These are phyloP conservation scores for Ornithoptera alexandrae DNA, from an alignment of 2,888 invertebrate species.

Conservation along the genomic window DNA sequence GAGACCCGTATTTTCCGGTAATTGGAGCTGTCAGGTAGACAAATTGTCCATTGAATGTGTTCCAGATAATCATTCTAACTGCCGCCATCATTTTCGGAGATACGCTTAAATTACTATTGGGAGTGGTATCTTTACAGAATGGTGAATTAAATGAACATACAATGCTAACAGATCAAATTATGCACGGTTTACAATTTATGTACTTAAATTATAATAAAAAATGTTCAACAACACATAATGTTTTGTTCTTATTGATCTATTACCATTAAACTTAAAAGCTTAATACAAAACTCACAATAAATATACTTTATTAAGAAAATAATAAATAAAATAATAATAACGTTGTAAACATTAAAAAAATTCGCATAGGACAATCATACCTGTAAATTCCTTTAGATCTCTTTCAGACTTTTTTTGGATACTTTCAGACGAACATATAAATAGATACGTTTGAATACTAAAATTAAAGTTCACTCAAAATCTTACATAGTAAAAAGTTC, in stretches of 20 bases:
- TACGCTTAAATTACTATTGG: conserved; percentile 58
- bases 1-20: conserved; percentile 63
- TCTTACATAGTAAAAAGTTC: too few species aligned
- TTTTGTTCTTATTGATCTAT: not conserved
- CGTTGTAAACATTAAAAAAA: too few species aligned
- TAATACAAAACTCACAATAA: too few species aligned
- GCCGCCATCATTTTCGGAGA: conserved; percentile 63
- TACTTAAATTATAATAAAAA: not conserved
- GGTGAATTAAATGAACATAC: not conserved
- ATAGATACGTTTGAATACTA: too few species aligned
- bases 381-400: too few species aligned
- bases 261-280: not conserved
- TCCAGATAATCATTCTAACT: conserved; percentile 68
- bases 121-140: not conserved
- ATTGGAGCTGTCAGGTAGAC: conserved; percentile 72
- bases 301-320: too few species aligned
- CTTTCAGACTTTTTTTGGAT: too few species aligned
- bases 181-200: not conserved
- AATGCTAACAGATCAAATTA: not conserved
- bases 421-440: too few species aligned
- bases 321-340: too few species aligned
- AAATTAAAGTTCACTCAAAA: too few species aligned
- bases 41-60: conserved; percentile 66
- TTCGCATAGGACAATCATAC: too few species aligned
- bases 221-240: not conserved